Percentiles rank a stretch among this genome's conserved stretches.
These are phyloP conservation scores for Rhinogobio ventralis DNA, from an alignment of 2,797 vertebrate species.

Conservation along the genomic window DNA sequence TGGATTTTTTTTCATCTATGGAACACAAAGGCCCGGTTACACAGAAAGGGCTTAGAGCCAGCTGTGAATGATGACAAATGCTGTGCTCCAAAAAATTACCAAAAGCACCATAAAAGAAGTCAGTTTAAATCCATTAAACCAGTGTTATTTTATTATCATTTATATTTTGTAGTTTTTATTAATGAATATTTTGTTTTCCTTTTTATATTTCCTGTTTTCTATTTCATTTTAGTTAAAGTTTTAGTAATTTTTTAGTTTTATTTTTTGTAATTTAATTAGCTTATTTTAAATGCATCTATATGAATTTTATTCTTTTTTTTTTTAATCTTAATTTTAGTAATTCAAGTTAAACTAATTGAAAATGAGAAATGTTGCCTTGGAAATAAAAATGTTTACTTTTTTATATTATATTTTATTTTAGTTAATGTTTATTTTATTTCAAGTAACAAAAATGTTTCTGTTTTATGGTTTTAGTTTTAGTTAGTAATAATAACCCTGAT, in stretches of 20 bases:
- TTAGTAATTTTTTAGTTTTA: too few species aligned
- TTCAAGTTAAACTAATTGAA: not conserved
- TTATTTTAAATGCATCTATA: too few species aligned
- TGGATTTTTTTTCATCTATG: not conserved
- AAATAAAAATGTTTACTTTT: not conserved
- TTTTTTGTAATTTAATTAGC: too few species aligned
- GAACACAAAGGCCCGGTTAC: not conserved
- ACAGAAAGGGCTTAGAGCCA: not conserved
- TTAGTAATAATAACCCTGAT: not conserved
- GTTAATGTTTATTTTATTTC: too few species aligned
- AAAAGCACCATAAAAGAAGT: not conserved
- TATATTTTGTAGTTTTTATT: not conserved
- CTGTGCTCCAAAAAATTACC: not conserved
- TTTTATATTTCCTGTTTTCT: not conserved
- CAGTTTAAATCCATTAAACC: not conserved
- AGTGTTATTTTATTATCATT: not conserved
- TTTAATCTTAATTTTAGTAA: not conserved
- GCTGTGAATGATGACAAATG: not conserved
- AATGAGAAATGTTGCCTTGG: not conserved
- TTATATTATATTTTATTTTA: not conserved
- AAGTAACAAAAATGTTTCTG: too few species aligned
- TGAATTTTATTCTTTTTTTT: not conserved
- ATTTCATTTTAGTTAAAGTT: too few species aligned
- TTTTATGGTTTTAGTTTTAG: not conserved
- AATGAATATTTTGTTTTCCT: not conserved